Conservation (phyloP, 2,797 vertebrate genomes). For the Taeniopygia guttata region DNA sequence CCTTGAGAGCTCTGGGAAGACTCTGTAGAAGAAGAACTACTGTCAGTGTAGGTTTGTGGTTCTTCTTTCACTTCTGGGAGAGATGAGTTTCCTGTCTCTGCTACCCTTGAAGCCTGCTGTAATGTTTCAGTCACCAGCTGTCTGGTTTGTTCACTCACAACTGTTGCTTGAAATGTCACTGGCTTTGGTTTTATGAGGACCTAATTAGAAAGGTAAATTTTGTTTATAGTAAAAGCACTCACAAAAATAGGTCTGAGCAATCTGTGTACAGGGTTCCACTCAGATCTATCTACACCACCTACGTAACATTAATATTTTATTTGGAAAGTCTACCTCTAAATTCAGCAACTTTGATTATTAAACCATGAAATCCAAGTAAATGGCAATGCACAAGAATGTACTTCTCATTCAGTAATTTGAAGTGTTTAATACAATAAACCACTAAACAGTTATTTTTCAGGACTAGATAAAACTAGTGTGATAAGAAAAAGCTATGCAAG, state of each 20-base stretch:
- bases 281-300: not conserved
- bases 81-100: constrained; percentile 77
- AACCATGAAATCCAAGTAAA: not conserved
- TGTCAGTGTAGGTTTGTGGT: constrained; percentile 73
- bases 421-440: not conserved
- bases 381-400: not conserved
- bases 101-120: constrained; percentile 88
- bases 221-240: not conserved
- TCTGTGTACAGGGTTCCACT: not conserved
- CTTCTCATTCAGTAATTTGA: not conserved
- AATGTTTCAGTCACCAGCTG: constrained; percentile 95
- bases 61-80: constrained; percentile 88
- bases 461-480: not conserved
- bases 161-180: constrained; percentile 90
- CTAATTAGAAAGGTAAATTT: constrained; percentile 67
- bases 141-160: constrained; percentile 93
- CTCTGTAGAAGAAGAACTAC: constrained; percentile 80
- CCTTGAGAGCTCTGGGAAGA: constrained; percentile 82
- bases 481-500: not conserved
- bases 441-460: not conserved
- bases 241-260: not conserved
- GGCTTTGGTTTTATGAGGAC: constrained; percentile 99
- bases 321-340: not conserved
- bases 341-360: not conserved
- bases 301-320: not conserved